These are phyloP conservation scores for Chalcis sispes DNA, from an alignment of 2,888 invertebrate species.

Conservation along the genomic window DNA sequence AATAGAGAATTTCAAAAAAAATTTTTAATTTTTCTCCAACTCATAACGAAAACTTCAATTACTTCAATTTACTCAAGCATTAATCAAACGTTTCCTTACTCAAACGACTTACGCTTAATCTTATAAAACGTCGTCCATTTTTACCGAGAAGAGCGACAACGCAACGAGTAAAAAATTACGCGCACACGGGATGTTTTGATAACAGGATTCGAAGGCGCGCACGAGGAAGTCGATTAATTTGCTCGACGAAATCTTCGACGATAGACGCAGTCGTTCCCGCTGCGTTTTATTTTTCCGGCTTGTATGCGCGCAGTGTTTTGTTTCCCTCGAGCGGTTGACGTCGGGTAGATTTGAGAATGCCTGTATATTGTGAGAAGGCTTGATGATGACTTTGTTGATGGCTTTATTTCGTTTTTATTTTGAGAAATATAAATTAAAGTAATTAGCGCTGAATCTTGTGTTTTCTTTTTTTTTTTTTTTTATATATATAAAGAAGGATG, in stretches of 20 bases:
- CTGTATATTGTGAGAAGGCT: too few species aligned
- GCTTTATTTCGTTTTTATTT: slow-evolving; percentile 24
- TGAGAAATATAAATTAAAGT: neutral
- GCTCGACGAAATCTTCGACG: slow-evolving; percentile 38
- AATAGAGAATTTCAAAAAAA: too few species aligned
- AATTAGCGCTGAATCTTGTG: neutral
- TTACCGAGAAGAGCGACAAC: neutral
- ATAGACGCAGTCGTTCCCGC: neutral
- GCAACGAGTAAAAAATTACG: neutral
- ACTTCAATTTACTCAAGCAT: neutral
- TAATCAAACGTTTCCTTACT: neutral
- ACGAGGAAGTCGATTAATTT: slow-evolving; percentile 34
- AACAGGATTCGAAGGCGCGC: slow-evolving; percentile 26
- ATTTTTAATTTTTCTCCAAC: too few species aligned
- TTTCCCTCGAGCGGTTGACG: slow-evolving; percentile 1
- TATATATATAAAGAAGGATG: too few species aligned
- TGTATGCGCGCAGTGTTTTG: neutral
- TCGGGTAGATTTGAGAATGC: slow-evolving; percentile 1
- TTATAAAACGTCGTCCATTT: slow-evolving; percentile 8
- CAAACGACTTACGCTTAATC: slow-evolving; percentile 26
- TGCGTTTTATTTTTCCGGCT: neutral
- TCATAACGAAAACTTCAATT: too few species aligned
- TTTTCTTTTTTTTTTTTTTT: neutral
- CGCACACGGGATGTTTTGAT: slow-evolving; percentile 34
- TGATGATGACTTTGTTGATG: slow-evolving; percentile 27